phyloP scores from a whole-genome alignment of 1,140 invertebrate species.

The Asobara japonica region DNA sequence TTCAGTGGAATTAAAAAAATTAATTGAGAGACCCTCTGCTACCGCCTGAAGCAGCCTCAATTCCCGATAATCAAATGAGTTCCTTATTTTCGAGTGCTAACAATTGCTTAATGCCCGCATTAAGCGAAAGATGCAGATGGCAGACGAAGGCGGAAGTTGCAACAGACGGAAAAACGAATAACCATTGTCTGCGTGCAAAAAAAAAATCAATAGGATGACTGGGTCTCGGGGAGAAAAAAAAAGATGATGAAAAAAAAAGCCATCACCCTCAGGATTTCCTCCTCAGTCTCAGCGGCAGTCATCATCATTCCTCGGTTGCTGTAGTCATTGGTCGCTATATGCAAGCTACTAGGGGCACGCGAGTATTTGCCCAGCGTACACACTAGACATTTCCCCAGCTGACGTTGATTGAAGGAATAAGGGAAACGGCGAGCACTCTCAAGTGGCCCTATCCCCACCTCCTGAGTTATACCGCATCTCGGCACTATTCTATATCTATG shows the following conservation, averaged over 20 bases:
- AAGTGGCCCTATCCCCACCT: slow-evolving; percentile 38
- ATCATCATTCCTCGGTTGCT: slow-evolving; percentile 47
- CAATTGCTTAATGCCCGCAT: no score
- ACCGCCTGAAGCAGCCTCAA: no score
- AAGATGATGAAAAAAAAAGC: background rate
- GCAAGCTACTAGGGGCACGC: slow-evolving; percentile 55
- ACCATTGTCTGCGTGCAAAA: background rate
- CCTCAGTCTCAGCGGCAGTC: slow-evolving; percentile 22
- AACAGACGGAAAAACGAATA: background rate
- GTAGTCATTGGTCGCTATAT: slow-evolving; percentile 60
- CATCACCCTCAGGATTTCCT: slow-evolving; percentile 23
- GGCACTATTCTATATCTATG: background rate
- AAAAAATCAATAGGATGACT: slow-evolving; percentile 32
- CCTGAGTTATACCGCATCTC: background rate
- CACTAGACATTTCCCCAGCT: slow-evolving; percentile 65
- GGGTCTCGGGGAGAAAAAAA: background rate
- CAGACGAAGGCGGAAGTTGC: background rate
- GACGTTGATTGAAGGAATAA: slow-evolving; percentile 68
- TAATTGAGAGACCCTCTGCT: no score
- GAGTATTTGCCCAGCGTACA: slow-evolving; percentile 65
- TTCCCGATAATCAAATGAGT: no score
- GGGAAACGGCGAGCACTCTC: slow-evolving; percentile 62
- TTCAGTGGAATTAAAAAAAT: no score
- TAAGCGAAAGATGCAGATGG: background rate
- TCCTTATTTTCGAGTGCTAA: no score